phyloP scores from a whole-genome alignment of 2,888 invertebrate species.

The Lycophotia porphyrea region DNA sequence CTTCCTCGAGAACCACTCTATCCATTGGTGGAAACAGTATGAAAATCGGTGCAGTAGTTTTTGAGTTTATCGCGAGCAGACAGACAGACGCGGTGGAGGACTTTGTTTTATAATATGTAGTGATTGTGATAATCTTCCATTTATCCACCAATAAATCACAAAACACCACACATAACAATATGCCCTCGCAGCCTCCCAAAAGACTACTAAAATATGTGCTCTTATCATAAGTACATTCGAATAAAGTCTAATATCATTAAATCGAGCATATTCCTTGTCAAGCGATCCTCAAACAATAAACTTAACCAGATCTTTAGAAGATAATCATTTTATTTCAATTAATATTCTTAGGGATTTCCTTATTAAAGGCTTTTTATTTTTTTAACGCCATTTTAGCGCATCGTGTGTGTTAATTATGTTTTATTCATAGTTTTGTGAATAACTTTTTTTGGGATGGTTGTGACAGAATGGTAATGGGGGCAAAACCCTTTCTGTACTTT shows the following conservation, averaged over 20 bases:
- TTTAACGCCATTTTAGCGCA: conserved; percentile 39
- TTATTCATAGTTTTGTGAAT: conserved; percentile 13
- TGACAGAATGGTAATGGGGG: neutral
- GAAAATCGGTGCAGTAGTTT: no score
- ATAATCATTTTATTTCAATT: conserved; percentile 60
- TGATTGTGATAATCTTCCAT: neutral
- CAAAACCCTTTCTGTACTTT: neutral
- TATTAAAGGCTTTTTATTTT: conserved; percentile 52
- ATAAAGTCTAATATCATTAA: conserved; percentile 51
- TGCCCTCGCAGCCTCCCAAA: neutral
- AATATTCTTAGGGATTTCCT: conserved; percentile 49
- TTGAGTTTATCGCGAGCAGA: no score
- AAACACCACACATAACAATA: conserved; percentile 14
- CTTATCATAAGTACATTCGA: conserved; percentile 25
- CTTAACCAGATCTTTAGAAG: conserved; percentile 43
- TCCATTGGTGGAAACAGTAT: no score
- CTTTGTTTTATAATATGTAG: no score
- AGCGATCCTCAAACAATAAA: conserved; percentile 29
- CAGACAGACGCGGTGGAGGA: no score
- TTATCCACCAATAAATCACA: conserved; percentile 21
- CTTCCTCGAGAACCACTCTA: no score
- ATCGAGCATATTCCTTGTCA: conserved; percentile 45
- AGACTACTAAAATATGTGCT: conserved; percentile 18
- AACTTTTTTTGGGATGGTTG: neutral
- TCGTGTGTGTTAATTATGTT: conserved; percentile 19